Percentiles rank a stretch among this genome's conserved stretches.
Conservation (phyloP, 2,888 invertebrate species). For the Dorcus parallelipipedus region DNA sequence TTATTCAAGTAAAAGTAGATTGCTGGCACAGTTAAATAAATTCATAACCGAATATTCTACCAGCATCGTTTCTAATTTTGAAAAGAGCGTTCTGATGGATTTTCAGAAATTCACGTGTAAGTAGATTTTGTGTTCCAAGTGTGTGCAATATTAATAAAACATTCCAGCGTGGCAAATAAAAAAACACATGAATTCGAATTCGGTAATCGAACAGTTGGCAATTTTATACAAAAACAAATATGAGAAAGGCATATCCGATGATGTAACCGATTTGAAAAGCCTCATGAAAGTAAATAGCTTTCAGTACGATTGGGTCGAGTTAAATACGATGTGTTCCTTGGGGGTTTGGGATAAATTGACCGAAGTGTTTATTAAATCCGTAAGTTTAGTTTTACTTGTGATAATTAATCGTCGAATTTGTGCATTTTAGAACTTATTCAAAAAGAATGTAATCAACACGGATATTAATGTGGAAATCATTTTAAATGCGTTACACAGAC, state of each 20-base stretch:
- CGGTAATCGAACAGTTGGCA: slow-evolving; percentile 38
- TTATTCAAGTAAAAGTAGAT: slow-evolving; percentile 27
- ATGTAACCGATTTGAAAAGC: slow-evolving; percentile 36
- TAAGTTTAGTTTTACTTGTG: background rate
- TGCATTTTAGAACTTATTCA: slow-evolving; percentile 53
- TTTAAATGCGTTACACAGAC: slow-evolving; percentile 37
- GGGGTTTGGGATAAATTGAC: slow-evolving; percentile 38
- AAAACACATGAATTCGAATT: slow-evolving; percentile 29
- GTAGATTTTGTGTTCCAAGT: background rate
- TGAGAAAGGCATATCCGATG: slow-evolving; percentile 29
- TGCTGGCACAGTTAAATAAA: slow-evolving; percentile 32
- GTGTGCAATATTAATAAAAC: background rate
- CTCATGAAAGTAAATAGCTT: slow-evolving; percentile 39
- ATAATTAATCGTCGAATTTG: background rate
- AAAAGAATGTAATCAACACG: slow-evolving; percentile 39
- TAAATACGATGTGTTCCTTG: slow-evolving; percentile 38
- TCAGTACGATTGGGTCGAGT: slow-evolving; percentile 41
- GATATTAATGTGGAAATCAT: slow-evolving; percentile 37
- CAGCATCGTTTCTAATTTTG: slow-evolving; percentile 30
- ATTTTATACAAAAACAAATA: slow-evolving; percentile 33
- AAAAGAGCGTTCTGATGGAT: slow-evolving; percentile 32
- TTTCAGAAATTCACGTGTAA: slow-evolving; percentile 36
- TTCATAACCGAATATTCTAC: slow-evolving; percentile 34
- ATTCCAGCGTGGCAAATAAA: slow-evolving; percentile 24
- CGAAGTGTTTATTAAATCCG: slow-evolving; percentile 35